Evolutionary conservation across 2,888 invertebrate species (phyloP).

Genomic region (Drosophila heteroneura): DNA sequence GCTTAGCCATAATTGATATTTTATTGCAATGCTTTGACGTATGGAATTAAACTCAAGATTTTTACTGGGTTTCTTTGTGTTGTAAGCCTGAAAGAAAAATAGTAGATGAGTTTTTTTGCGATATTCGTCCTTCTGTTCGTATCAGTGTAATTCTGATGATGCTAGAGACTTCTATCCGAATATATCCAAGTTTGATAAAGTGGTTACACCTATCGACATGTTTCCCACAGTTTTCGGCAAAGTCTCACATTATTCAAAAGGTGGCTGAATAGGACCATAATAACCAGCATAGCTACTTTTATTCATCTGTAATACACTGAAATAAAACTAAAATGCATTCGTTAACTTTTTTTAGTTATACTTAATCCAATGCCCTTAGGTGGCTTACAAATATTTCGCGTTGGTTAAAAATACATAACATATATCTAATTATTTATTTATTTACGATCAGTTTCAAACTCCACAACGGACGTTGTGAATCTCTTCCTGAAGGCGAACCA

Average conservation of each 20-base stretch:
- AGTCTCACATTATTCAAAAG: neutral
- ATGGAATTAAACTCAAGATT: constrained; percentile 5
- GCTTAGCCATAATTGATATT: constrained; percentile 36
- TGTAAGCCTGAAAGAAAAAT: neutral
- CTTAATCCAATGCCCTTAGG: no score
- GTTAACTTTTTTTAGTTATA: neutral
- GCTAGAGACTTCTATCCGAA: no score
- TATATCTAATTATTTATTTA: neutral
- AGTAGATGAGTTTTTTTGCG: neutral
- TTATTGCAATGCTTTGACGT: constrained; percentile 8
- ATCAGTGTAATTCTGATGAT: neutral
- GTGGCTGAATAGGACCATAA: neutral
- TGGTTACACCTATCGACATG: neutral
- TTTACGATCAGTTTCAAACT: neutral
- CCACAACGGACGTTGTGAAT: neutral
- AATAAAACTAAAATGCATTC: neutral
- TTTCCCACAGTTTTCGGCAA: neutral
- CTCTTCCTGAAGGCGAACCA: neutral
- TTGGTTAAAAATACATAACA: neutral
- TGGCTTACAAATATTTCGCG: neutral
- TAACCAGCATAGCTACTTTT: neutral
- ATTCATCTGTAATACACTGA: neutral
- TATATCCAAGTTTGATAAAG: neutral
- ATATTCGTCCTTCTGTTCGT: neutral
- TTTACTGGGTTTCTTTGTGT: neutral